Evolutionary conservation across 2,797 vertebrate species (phyloP), one percentile per base, ranked within the genome.

Genomic region (Molossus molossus): DNA sequence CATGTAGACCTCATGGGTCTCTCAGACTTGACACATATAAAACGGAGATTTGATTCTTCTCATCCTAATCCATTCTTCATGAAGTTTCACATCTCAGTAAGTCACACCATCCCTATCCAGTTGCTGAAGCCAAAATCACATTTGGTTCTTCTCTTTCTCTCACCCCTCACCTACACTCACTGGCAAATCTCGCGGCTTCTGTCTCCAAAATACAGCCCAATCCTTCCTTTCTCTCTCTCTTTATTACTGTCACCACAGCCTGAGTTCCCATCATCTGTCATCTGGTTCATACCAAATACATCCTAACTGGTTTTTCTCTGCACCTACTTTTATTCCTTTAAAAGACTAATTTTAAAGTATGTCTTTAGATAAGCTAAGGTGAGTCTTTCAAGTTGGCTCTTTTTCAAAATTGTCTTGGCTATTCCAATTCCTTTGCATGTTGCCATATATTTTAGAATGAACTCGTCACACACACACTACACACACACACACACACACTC

Each of bases 361-460:
- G 60, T 92, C 45, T 91, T 93, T 72, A 58, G 72, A 65, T 87
- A 29, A 65, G 37, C 33, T 75, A 25, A 29, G 37, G 3, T 57
- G 53, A 73, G 58, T 48, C 25, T 7, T 79, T 96, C 73, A 91
- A n/a, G 18, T 84, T 73, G 58, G 23, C 69, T 72, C 40, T 86
- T 94, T 81, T 89, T 67, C 83, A 73, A 92, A 86, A 89, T 70
- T 72, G n/a, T 60, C 69, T 75, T 82, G 80, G 25, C 58, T 70
- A 70, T 37, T 87, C 70, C 58, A 80, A 76, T 91, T 75, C 37
- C 29, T 87, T 82, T 69, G 33, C 25, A 64, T 62, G 21, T 70
- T 79, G 45, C 10, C 40, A 45, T 62, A 53, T 25, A 72, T 81
- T 84, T 92, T 87, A 90, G 60, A 95, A 64, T 80, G 55, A 96